These are phyloP conservation scores for Gryllus bimaculatus DNA, from an alignment of 1,140 invertebrate genomes.

Conservation along the genomic window DNA sequence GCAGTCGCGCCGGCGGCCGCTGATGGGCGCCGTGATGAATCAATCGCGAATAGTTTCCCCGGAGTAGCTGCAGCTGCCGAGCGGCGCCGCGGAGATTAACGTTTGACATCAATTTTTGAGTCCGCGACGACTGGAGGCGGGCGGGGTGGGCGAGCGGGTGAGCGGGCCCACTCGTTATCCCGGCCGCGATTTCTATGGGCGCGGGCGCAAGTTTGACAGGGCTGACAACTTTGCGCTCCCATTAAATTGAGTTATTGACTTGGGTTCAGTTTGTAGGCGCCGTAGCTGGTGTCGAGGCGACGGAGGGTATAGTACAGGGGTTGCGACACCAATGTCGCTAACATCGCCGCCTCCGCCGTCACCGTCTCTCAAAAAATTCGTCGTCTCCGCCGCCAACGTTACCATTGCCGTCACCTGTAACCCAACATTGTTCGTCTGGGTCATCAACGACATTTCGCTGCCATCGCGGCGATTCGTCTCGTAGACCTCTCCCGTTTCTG, in stretches of 20 bases:
- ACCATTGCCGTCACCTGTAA: background rate
- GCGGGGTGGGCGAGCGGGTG: too few species aligned
- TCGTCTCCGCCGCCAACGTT: background rate
- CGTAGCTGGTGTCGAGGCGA: background rate
- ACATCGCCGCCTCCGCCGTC: too few species aligned
- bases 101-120: background rate
- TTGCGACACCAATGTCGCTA: too few species aligned
- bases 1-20: too few species aligned
- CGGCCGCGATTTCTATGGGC: conserved; percentile 7
- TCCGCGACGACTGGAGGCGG: background rate
- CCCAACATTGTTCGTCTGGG: background rate
- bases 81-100: background rate
- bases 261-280: conserved; percentile 12
- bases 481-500: too few species aligned
- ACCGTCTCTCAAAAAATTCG: background rate
- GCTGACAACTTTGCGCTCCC: conserved; percentile 14
- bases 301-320: background rate
- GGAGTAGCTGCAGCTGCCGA: background rate
- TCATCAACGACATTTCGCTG: background rate
- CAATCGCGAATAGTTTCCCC: background rate
- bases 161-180: background rate
- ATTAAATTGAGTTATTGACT: conserved; percentile 20
- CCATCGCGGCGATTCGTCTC: too few species aligned
- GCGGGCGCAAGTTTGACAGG: conserved; percentile 7
- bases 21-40: background rate